Conservation (phyloP, 2,113 vertebrate species). For the Ptilonorhynchus violaceus region DNA sequence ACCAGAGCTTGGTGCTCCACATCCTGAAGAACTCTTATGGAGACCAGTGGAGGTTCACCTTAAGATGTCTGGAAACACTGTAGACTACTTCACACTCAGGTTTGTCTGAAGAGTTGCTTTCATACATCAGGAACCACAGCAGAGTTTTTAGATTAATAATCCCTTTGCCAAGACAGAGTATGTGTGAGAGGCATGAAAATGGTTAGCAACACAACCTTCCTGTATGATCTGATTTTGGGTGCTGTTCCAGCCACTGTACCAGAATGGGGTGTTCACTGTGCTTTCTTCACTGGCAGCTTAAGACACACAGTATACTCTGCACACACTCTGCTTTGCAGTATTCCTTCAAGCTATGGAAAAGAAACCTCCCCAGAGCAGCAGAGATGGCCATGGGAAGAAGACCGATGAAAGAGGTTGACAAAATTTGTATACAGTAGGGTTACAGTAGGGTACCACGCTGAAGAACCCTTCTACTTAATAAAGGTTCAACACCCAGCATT, state of each 20-base stretch:
- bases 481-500: not conserved
- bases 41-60: not conserved
- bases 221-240: not conserved
- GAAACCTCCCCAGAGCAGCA: not conserved
- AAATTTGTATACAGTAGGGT: not conserved
- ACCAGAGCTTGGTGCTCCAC: not conserved
- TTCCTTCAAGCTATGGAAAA: not conserved
- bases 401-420: not conserved
- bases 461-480: not conserved
- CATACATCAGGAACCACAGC: not conserved
- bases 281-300: not conserved
- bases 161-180: not conserved
- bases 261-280: fast-evolving
- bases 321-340: not conserved
- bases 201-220: not conserved
- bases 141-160: not conserved
- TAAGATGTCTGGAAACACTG: not conserved
- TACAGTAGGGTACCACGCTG: not conserved
- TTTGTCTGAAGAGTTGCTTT: not conserved
- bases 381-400: not conserved
- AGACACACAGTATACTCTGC: not conserved
- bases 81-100: not conserved
- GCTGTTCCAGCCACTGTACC: not conserved
- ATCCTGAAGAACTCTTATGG: not conserved
- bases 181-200: fast-evolving